A percentile compares a stretch with the other conserved stretches of the same genome.
Evolutionary conservation across 2,797 vertebrate genomes (phyloP).

Genomic region (Paguma larvata): DNA sequence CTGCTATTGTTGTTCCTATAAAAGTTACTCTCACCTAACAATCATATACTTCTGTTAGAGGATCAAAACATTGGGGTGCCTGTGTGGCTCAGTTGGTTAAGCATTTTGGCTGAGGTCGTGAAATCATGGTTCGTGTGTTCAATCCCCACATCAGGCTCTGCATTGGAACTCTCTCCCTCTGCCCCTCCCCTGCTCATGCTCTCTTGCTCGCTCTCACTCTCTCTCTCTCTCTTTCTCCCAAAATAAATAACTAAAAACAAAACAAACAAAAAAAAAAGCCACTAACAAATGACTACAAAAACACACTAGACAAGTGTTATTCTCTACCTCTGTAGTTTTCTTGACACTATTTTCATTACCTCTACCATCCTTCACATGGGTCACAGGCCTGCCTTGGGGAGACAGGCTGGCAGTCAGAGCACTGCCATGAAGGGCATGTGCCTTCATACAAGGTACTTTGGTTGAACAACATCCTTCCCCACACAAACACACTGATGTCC

Average conservation of each 20-base stretch:
- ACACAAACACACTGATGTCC: not conserved
- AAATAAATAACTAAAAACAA: too few relatives aligned
- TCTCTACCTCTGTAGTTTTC: not conserved
- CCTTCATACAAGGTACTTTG: not conserved
- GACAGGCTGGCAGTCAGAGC: not conserved
- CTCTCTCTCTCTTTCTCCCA: too few relatives aligned
- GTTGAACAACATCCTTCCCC: not conserved
- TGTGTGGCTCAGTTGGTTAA: too few relatives aligned
- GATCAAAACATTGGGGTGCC: not conserved
- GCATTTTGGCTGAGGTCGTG: too few relatives aligned
- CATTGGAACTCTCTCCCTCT: too few relatives aligned
- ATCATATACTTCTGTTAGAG: not conserved
- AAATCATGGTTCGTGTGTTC: too few relatives aligned
- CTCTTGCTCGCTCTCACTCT: too few relatives aligned
- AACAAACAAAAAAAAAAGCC: too few relatives aligned
- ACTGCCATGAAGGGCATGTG: not conserved
- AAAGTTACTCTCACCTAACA: not conserved
- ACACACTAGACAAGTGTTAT: accelerated
- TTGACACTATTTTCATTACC: not conserved
- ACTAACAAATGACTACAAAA: not conserved
- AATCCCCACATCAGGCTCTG: too few relatives aligned
- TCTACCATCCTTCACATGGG: not conserved
- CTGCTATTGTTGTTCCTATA: not conserved
- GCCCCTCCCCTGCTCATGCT: too few relatives aligned
- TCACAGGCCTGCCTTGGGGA: not conserved